Evolutionary conservation across 2,113 vertebrate species (phyloP).

Genomic region (Murina feae): DNA sequence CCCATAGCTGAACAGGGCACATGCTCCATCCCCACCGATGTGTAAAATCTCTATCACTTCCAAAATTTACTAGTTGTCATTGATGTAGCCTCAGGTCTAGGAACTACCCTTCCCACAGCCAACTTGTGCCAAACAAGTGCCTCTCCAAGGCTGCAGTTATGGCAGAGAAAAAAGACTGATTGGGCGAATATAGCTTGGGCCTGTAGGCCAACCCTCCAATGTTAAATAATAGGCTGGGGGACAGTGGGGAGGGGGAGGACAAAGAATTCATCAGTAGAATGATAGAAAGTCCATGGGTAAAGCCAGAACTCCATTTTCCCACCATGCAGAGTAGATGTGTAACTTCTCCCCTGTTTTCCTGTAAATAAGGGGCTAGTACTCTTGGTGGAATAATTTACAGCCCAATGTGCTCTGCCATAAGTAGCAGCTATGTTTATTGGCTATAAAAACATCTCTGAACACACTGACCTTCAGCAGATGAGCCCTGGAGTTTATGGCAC

Average conservation of each 20-base stretch:
- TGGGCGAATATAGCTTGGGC: not conserved
- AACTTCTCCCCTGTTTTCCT: not conserved
- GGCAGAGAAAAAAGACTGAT: not conserved
- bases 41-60: not conserved
- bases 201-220: not conserved
- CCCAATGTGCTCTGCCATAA: not conserved
- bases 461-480: constrained; percentile 69
- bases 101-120: not conserved
- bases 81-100: not conserved
- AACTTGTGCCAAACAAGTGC: not conserved
- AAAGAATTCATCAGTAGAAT: constrained; percentile 10
- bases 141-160: not conserved
- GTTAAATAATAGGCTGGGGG: not conserved
- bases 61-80: not conserved
- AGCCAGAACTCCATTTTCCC: constrained; percentile 54
- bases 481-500: constrained; percentile 65
- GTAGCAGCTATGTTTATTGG: constrained; percentile 56
- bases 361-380: constrained; percentile 35
- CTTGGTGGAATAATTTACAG: constrained; percentile 63
- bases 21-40: not conserved
- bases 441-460: constrained; percentile 66
- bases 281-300: constrained; percentile 24
- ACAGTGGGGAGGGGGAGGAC: not conserved
- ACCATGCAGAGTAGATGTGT: not conserved
- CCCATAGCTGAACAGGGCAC: not conserved